Base-by-base conservation (phyloP, 2,113 vertebrate genomes). In the Recurvirostra avosetta region DNA sequence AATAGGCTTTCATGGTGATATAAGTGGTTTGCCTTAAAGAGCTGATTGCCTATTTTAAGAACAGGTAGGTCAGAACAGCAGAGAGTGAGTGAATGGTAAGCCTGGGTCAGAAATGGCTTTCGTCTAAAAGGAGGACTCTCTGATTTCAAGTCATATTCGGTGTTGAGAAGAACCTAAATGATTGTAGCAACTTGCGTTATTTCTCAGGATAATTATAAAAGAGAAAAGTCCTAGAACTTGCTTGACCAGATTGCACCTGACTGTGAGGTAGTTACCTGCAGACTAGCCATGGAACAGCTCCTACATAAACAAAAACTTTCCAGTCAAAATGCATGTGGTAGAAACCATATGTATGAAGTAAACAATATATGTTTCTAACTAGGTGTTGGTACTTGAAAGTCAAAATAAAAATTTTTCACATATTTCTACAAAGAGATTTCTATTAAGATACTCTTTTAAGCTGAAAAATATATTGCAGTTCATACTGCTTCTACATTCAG, bases 11-110 rank as follows among this genome's bases (percentile, higher is more conserved):
- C 56, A 66, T 82, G 63, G 65, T 73, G 73, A 62, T 78, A 52
- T 47, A 86, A 94, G 91, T 95, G 80, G 40, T 75, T 91, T 94
- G 40, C 49, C 65, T 75, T 36, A 71, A 84, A 75, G 70, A 88
- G 2, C 9, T 86, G 56, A 84, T 94, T 94, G 55, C 49, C 34
- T 81, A 78, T 79, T 92, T 94, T 94, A 81, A 68, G 63, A 90
- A 84, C 62, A 90, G 88, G 45, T 72, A 76, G 38, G 34, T 79
- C 62, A 90, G 49, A 88, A 75, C 40, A 66, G 55, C 53, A 88
- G 88, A 91, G 68, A 92, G 63, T 2, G 4, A 88, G 40, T 2
- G 3, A 94, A 88, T 36, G 4, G 21, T 38, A 87, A 83, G 18
- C 36, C 63, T 67, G 41, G 88, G 67, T 86, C 38, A 93, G 61